phyloP scores from a whole-genome alignment of 2,113 vertebrate species.

The Clupea harengus region DNA sequence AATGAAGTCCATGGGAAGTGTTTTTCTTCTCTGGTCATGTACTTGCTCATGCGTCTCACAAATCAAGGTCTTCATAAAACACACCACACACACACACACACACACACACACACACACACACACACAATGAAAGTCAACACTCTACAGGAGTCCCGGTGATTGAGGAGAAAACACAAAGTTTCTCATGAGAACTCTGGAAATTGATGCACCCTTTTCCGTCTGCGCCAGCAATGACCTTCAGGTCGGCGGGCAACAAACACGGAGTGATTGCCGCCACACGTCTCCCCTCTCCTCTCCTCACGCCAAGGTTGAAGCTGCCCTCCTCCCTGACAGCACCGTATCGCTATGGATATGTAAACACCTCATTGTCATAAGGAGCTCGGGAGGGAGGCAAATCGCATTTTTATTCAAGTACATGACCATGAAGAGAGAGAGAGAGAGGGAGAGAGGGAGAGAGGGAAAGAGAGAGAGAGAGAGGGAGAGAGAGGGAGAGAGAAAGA shows the following conservation, averaged over 20 bases:
- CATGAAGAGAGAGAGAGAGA: not conserved
- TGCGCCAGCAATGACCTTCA: not conserved
- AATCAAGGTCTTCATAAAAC: slow-evolving; percentile 14
- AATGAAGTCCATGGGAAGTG: not conserved
- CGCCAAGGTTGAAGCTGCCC: not conserved
- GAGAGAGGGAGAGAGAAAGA: too few relatives aligned
- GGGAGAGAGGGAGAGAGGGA: not conserved
- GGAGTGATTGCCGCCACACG: not conserved
- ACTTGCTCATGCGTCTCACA: slow-evolving; percentile 14
- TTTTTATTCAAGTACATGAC: not conserved
- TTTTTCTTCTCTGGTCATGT: slow-evolving; percentile 4
- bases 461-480: too few relatives aligned
- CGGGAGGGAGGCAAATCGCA: not conserved
- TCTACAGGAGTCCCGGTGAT: not conserved
- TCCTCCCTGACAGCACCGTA: not conserved
- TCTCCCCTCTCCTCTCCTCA: not conserved
- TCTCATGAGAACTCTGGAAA: not conserved
- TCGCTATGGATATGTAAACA: not conserved
- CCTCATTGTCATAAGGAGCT: not conserved
- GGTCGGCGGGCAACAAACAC: not conserved
- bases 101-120: not conserved
- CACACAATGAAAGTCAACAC: not conserved
- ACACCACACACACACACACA: slow-evolving; percentile 3
- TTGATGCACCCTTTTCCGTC: slow-evolving; percentile 10
- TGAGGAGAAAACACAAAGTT: not conserved